These are phyloP conservation scores for Ceratina japonica DNA, from an alignment of 1,140 invertebrate genomes.

Conservation along the genomic window DNA sequence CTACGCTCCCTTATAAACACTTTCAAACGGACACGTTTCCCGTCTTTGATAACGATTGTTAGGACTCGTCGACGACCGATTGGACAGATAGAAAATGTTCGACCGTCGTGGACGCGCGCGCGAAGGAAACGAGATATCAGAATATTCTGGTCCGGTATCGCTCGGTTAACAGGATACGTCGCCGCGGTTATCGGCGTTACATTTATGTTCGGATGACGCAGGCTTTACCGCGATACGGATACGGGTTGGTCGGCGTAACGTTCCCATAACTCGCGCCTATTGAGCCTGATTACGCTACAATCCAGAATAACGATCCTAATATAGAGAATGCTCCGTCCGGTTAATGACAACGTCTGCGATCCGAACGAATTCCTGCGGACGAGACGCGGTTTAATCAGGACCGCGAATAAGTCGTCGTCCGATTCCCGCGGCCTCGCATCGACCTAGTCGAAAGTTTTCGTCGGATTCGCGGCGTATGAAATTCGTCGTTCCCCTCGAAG, in stretches of 20 bases:
- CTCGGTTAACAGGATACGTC: background rate
- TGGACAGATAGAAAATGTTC: background rate
- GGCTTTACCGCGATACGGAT: background rate
- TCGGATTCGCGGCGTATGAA: background rate
- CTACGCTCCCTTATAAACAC: background rate
- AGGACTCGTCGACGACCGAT: too few relatives aligned
- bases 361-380: too few relatives aligned
- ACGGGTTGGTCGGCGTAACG: background rate
- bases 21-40: background rate
- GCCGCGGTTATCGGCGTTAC: background rate
- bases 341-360: background rate
- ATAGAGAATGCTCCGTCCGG: background rate
- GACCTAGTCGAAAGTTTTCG: background rate
- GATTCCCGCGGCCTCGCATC: too few relatives aligned
- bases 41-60: background rate
- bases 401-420: too few relatives aligned
- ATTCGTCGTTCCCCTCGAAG: background rate
- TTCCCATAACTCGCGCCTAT: conserved; percentile 21
- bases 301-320: background rate
- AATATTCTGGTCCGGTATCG: background rate
- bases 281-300: background rate
- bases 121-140: too few relatives aligned
- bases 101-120: background rate
- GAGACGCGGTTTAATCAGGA: too few relatives aligned
- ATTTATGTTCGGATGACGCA: background rate